These are phyloP conservation scores for Caenorhabditis doughertyi DNA, from an alignment of 2,888 invertebrate species.

Conservation along the genomic window DNA sequence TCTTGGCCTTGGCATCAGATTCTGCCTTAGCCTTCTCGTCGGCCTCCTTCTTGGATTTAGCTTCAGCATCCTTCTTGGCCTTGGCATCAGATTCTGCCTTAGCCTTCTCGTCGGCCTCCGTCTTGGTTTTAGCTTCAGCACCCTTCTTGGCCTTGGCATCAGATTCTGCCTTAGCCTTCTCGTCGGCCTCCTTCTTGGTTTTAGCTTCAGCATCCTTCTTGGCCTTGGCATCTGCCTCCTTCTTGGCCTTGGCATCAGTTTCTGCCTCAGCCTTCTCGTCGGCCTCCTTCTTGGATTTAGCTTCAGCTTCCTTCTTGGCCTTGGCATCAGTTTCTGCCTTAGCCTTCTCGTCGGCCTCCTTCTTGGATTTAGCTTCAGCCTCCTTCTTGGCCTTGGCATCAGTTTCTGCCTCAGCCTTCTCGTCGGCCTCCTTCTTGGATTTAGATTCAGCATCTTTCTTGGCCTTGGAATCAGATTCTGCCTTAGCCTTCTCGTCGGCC, in stretches of 20 bases:
- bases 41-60: constrained; percentile 16
- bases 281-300: neutral
- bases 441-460: constrained; percentile 41
- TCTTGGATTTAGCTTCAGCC: constrained; percentile 31
- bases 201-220: constrained; percentile 7
- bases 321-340: constrained; percentile 16
- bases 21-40: constrained; percentile 45
- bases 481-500: constrained; percentile 6
- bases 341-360: constrained; percentile 51
- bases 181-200: constrained; percentile 21
- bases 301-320: constrained; percentile 31
- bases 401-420: constrained; percentile 43
- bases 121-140: constrained; percentile 47
- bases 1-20: constrained; percentile 25
- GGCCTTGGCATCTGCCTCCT: constrained; percentile 40
- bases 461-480: constrained; percentile 17
- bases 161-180: constrained; percentile 4
- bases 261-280: constrained; percentile 33
- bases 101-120: constrained; percentile 28
- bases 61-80: constrained; percentile 29
- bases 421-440: constrained; percentile 21
- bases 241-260: constrained; percentile 28
- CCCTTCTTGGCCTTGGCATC: constrained; percentile 34
- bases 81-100: constrained; percentile 35
- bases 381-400: constrained; percentile 45